Base-by-base conservation (phyloP, 92 coral and sea anemone genomes). In the Zoanthus gigantus region DNA sequence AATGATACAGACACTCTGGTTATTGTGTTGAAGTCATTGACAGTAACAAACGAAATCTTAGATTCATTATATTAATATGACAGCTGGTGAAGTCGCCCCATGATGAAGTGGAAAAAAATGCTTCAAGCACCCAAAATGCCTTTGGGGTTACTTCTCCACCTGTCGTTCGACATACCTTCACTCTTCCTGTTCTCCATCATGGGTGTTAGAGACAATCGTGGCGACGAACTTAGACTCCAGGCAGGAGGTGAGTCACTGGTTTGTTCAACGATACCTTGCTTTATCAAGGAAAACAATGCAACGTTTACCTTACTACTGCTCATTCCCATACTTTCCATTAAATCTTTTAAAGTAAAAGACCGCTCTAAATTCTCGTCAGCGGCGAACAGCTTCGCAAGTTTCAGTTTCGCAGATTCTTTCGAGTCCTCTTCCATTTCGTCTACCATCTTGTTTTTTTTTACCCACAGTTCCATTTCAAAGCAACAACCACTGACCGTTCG, bases 11-110 rank as follows among this genome's bases (percentile, higher is more conserved):
- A n/a, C 18, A 66, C 81, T 77, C 68, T 28, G 84, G 77, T 57
- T 13, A 96, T 63, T 44, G 96, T 86, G 28, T 66, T 23, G 82
- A 94, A 96, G 93, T 96, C 98, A 89, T 96, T 93, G 28, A 72
- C 86, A 84, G 98, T 88, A 44, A 82, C 83, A 87, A 92, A 96
- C 42, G 42, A 2, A 4, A 2, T 37, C 42, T 37, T 37, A 37
- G 42, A 37, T 37, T 37, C 42, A 37, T 37, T 37, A 37, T 37
- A 37, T 37, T 37, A 2, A 37, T 37, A 37, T 37, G 42, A 4
- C 42, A 37, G 42, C 42, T 37, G 42, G 42, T 37, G 42, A 37
- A 37, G 42, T 2, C 42, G 42, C 2, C 4, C 42, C 42, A 37
- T 37, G 42, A 37, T 37, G 42, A 37, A 37, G 42, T 37, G 42